phyloP scores from a whole-genome alignment of 1,140 invertebrate species.

The Onthophagus taurus region DNA sequence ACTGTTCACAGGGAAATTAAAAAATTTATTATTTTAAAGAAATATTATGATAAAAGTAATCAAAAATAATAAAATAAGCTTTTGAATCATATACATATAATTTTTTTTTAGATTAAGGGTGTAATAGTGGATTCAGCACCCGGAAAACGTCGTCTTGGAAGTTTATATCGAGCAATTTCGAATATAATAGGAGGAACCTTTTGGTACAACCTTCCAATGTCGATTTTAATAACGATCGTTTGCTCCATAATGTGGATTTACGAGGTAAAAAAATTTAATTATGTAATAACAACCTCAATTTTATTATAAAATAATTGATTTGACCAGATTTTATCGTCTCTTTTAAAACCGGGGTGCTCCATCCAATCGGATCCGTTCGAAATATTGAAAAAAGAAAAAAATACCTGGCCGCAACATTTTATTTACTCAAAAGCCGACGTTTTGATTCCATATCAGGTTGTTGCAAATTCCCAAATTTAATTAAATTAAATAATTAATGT shows the following conservation, averaged over 20 bases:
- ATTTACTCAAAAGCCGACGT: constrained; percentile 64
- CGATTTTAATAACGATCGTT: constrained; percentile 46
- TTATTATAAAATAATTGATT: not conserved
- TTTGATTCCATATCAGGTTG: constrained; percentile 45
- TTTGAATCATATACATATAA: too few relatives aligned
- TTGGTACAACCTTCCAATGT: constrained; percentile 43
- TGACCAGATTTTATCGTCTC: constrained; percentile 8
- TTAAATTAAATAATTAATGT: constrained; percentile 1
- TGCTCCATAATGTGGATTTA: constrained; percentile 50
- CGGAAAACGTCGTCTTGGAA: constrained; percentile 48
- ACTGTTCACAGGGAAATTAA: too few relatives aligned
- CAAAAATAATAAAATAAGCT: too few relatives aligned
- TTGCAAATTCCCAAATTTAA: not conserved
- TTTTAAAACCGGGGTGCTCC: constrained; percentile 5
- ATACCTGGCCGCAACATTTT: constrained; percentile 59
- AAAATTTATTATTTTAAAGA: too few relatives aligned
- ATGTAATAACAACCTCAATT: too few relatives aligned
- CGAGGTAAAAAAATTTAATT: constrained; percentile 41
- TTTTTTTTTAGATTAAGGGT: constrained; percentile 50
- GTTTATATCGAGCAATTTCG: constrained; percentile 48
- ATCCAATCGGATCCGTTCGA: constrained; percentile 39
- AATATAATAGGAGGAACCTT: constrained; percentile 47
- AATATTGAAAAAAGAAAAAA: constrained; percentile 39
- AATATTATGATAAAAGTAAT: too few relatives aligned
- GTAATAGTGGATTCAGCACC: constrained; percentile 70